Conservation (phyloP, 2,797 vertebrate species). For the Gastrophryne carolinensis region DNA sequence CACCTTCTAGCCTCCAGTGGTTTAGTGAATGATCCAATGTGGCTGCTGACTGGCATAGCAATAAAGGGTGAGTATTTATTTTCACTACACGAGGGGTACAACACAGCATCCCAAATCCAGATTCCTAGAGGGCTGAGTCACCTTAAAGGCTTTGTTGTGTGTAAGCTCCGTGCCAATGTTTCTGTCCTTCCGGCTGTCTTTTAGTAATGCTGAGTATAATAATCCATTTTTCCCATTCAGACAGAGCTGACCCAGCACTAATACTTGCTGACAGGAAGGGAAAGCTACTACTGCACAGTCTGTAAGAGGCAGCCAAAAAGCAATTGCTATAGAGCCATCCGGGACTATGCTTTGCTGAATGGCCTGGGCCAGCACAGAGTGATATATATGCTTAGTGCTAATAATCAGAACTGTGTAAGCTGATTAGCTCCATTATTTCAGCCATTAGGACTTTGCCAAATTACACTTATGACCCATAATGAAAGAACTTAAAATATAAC, state of each 20-base stretch:
- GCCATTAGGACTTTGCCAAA: background rate
- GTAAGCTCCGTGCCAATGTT: no score
- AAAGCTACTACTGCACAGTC: conserved; percentile 25
- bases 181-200: background rate
- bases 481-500: background rate
- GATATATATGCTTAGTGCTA: conserved; percentile 15
- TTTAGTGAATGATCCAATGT: no score
- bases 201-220: conserved; percentile 35
- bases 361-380: background rate
- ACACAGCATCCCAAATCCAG: no score
- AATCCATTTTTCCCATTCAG: conserved; percentile 42
- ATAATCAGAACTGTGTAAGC: conserved; percentile 20
- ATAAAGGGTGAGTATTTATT: no score
- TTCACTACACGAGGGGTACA: no score
- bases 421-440: background rate
- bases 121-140: no score
- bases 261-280: conserved; percentile 44
- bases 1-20: no score
- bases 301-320: conserved; percentile 16
- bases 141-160: no score
- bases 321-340: background rate
- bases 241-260: conserved; percentile 46
- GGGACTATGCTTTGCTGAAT: conserved; percentile 10
- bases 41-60: no score
- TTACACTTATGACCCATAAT: background rate